Evolutionary conservation across 2,888 invertebrate species (phyloP), one percentile per base, ranked within the genome.

Genomic region (Heliothis peltigera): DNA sequence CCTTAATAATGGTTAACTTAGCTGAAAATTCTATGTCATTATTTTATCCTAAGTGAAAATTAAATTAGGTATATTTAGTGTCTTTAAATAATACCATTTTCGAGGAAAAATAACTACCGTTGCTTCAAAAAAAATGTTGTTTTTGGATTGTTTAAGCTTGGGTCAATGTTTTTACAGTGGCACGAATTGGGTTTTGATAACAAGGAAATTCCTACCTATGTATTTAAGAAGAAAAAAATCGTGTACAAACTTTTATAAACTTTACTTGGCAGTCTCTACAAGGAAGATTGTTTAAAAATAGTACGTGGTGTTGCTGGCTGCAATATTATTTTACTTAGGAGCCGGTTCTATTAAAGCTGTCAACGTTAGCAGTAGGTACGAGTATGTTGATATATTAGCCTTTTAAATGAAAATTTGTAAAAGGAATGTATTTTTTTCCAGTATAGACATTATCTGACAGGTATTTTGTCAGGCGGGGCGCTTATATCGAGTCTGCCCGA

Each of bases 381-480:
- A 43, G 32, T 61, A 46, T 48, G 55, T 67, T 71, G 60, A 77
- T 56, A 67, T 64, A 75, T 72, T 65, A 70, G 32, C 53, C 49
- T 65, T 80, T 75, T 73, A 75, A 73, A 73, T 72, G 58, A 52
- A 58, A 73, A 66, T 57, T 62, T 70, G 53, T 75, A 56, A 66
- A 63, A 21, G 59, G 58, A 69, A 66, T 80, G 63, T 59, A 69
- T 56, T 62, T 77, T 74, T 72, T 70, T 66, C 68, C 61, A 58
- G 64, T 71, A 79, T 78, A 80, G 80, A 81, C 80, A 80, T 83
- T 80, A 85, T 82, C 84, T 82, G 83, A 81, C 85, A 82, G 84
- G 84, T 84, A 85, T 85, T 85, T 83, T 85, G 83, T 87, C 82
- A 86, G 79, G 64, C 77, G 70, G 63, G 47, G 72, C 77, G 77